Base-by-base conservation (phyloP, 2,888 invertebrate genomes). In the Drosophila ustulata region DNA sequence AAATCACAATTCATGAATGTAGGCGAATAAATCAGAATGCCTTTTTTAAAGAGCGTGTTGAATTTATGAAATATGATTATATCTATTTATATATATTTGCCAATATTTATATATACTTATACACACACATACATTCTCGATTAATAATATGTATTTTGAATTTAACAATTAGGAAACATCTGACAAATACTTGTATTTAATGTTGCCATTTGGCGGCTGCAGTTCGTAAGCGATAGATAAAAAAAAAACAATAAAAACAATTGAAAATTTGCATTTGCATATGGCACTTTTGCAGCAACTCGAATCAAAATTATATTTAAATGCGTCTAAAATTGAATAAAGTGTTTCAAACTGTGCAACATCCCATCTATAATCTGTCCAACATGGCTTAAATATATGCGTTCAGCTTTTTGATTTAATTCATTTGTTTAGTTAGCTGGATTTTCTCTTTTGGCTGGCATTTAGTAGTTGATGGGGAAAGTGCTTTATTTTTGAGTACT, bases 301-400 rank as follows among this genome's bases (percentile, higher is more conserved):
- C 69, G 66, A 84, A 82, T 75, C 73, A 70, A 88, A 79, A 83
- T 74, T 75, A 67, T 79, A 72, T 68, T 61, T 74, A 73, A 70
- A 75, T 64, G 53, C 51, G 43, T 57, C 46, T 71, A 30, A 39
- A 65, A 68, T 45, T 72, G 32, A 75, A 75, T 76, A 75, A 72
- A 76, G 51, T 39, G 58, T 75, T 72, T 72, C 28, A 32, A 65
- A 52, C 41, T 65, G 58, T 65, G 68, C 26, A 49, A 46, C 34
- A 46, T 32, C 9, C 6, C 32, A 23, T 34, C 7, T 51, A 32
- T 23, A n/a, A 25, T 30, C 30, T 45, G 8, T 32, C 7, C 8
- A 43, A 46, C 2, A 45, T 46, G 25, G 45, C 55, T 32, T 34
- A 25, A 43, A 55, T 43, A 47, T 47, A 55, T n/a, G 4, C 3